Conservation (phyloP, 2,797 vertebrate genomes). For the Enteromius trimaculatus region DNA sequence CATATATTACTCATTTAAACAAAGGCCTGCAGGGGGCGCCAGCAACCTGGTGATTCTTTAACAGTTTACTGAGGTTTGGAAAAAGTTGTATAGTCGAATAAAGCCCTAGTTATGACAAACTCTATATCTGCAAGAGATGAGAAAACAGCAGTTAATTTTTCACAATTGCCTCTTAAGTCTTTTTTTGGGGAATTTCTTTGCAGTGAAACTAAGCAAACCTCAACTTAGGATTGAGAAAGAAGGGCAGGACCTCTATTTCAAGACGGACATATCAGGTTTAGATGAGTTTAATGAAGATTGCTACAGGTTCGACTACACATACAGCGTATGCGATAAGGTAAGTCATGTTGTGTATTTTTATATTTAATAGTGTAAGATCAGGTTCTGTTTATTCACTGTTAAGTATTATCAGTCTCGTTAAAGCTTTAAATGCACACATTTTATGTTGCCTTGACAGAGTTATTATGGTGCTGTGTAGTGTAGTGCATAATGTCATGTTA, state of each 20-base stretch:
- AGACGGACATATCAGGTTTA: background rate
- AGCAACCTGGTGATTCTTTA: too few species aligned
- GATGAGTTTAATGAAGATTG: background rate
- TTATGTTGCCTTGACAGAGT: background rate
- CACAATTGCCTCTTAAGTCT: background rate
- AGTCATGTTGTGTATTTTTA: background rate
- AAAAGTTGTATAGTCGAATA: too few species aligned
- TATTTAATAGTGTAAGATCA: background rate
- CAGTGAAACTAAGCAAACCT: conserved; percentile 28
- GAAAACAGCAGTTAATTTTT: background rate
- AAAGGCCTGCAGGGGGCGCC: too few species aligned
- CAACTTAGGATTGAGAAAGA: background rate
- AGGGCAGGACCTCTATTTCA: rapidly evolving
- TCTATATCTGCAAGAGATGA: background rate
- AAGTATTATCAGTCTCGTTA: background rate
- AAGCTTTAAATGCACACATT: background rate
- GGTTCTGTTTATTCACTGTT: background rate
- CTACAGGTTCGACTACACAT: background rate
- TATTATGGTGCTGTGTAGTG: background rate
- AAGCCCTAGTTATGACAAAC: background rate
- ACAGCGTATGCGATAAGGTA: conserved; percentile 8
- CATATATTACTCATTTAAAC: too few species aligned
- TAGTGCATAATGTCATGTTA: background rate
- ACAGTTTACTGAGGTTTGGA: too few species aligned
- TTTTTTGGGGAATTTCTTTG: background rate